Base-by-base conservation (phyloP, 2,888 invertebrate species). In the Mesoligia furuncula region DNA sequence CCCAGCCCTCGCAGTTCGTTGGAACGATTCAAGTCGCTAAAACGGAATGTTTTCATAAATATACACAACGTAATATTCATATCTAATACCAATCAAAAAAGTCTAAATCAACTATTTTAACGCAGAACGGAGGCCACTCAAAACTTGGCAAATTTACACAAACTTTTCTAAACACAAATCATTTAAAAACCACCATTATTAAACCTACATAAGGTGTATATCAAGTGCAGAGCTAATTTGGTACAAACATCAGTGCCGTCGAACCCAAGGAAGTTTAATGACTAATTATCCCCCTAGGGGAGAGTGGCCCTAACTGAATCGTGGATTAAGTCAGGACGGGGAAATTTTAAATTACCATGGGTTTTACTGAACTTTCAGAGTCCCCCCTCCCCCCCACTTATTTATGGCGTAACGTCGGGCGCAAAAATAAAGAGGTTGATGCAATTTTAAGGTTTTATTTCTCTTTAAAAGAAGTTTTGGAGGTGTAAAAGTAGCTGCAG, bases 211-310 rank as follows among this genome's bases (percentile, higher is more conserved):
- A 87, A 72, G 68, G 81, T 73, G 11, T 54, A 45, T 39, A 36
- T 1, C 3, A 48, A 54, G 20, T 45, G 73, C 57, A 67, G 0
- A 27, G 2, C 5, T 51, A 79, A 67, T 6, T 68, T 74, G 13
- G 80, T 76, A 36, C 15, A 64, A 73, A 72, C 61, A 82, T 82
- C 77, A 84, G 85, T 87, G 87, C 84, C 75, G 71, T 80, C 70
- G 83, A 84, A 76, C 85, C 77, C 80, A 83, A 79, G 86, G 85
- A 89, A 91, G 90, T 91, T 91, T 88, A 89, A 91, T 90, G 89
- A 90, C 88, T 91, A 91, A 91, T 91, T 90, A 91, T 73, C 67
- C 65, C 81, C 77, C 79, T 45, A 27, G 57, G 73, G 75, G 75
- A 81, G 71, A 64, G 42, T 69, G n/a, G 73, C 70, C 82, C 51